phyloP scores from a whole-genome alignment of 2,797 vertebrate species.

The Argyrosomus regius region DNA sequence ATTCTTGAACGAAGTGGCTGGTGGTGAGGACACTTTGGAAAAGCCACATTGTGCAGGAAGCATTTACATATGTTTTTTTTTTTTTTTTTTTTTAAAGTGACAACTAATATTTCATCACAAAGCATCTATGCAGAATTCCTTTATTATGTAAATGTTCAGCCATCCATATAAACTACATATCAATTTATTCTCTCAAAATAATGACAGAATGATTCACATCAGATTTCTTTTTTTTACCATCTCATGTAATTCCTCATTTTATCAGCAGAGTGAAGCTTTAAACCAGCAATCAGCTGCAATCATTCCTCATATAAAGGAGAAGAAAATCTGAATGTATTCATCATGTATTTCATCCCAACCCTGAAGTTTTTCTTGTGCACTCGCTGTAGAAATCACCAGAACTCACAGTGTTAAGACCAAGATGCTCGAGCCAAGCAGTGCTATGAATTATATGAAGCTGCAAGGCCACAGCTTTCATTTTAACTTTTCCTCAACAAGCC shows the following conservation, averaged over 20 bases:
- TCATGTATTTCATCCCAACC: constrained; percentile 10
- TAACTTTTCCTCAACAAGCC: constrained; percentile 65
- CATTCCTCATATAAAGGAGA: background rate
- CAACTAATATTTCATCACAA: constrained; percentile 4
- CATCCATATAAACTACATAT: constrained; percentile 8
- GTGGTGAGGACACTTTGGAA: background rate
- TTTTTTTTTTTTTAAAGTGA: too few relatives aligned
- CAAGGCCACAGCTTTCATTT: constrained; percentile 72
- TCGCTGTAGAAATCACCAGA: constrained; percentile 43
- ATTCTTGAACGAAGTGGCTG: background rate
- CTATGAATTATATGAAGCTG: constrained; percentile 52
- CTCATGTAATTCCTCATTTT: constrained; percentile 8
- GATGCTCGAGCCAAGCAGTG: constrained; percentile 15
- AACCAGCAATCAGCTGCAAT: constrained; percentile 40
- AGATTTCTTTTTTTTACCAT: constrained; percentile 10
- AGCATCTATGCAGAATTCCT: constrained; percentile 5
- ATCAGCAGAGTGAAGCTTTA: constrained; percentile 24
- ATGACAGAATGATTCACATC: background rate
- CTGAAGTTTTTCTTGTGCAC: constrained; percentile 14
- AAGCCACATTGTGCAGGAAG: background rate
- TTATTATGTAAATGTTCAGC: background rate
- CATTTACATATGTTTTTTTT: background rate
- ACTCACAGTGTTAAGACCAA: constrained; percentile 30
- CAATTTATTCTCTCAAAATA: background rate
- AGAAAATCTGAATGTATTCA: background rate